phyloP scores from a whole-genome alignment of 2,797 vertebrate genomes.

The Bryconaethiops microstoma region DNA sequence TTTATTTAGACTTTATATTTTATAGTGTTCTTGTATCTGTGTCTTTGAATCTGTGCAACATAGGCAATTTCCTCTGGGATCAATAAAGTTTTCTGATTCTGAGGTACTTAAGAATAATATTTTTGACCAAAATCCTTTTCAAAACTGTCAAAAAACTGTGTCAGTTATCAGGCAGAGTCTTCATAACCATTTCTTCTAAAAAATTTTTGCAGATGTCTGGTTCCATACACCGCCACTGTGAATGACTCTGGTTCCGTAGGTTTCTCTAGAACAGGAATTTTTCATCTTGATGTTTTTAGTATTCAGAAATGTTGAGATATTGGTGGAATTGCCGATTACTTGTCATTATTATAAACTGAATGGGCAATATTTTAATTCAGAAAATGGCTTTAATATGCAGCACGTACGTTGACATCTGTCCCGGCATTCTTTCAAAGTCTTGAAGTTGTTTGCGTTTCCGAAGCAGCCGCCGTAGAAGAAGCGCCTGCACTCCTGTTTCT shows the following conservation, averaged over 20 bases:
- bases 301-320: background rate
- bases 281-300: background rate
- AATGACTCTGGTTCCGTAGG: background rate
- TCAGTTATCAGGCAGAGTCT: background rate
- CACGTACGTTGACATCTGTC: conserved; percentile 74
- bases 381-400: conserved; percentile 19
- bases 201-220: background rate
- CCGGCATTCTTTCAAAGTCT: conserved; percentile 77
- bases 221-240: background rate
- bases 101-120: no score
- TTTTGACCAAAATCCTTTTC: no score
- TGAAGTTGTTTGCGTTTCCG: conserved; percentile 92
- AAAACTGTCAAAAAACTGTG: background rate
- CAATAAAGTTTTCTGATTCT: no score
- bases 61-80: no score
- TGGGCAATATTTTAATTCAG: background rate
- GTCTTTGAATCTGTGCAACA: no score
- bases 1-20: no score
- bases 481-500: conserved; percentile 73
- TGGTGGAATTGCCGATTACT: background rate
- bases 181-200: background rate
- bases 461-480: conserved; percentile 92
- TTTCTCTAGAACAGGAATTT: background rate
- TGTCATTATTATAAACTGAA: background rate
- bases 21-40: no score